Percentiles rank a stretch among this genome's conserved stretches.
These are phyloP conservation scores for Etheostoma perlongum DNA, from an alignment of 2,797 vertebrate species.

Conservation along the genomic window DNA sequence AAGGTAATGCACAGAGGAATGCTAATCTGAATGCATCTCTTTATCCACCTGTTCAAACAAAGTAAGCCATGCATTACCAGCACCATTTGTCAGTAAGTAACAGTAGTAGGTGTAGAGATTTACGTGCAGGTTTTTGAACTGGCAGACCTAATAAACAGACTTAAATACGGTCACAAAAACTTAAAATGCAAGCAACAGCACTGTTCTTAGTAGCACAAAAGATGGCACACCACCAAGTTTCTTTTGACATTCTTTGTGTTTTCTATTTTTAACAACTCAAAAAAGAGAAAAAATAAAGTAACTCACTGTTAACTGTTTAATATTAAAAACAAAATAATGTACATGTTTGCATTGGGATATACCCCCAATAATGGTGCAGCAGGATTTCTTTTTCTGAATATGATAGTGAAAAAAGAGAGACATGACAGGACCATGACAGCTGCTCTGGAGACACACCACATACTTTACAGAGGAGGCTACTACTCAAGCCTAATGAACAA, in stretches of 20 bases:
- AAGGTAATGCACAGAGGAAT: slow-evolving; percentile 79
- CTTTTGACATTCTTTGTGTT: slow-evolving; percentile 55
- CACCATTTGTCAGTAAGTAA: slow-evolving; percentile 65
- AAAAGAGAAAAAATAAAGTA: slow-evolving; percentile 55
- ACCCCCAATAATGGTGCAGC: slow-evolving; percentile 54
- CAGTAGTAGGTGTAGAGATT: slow-evolving; percentile 61
- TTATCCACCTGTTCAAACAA: slow-evolving; percentile 78
- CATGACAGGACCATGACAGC: slow-evolving; percentile 68
- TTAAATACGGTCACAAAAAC: slow-evolving; percentile 62
- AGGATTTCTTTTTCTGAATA: slow-evolving; percentile 54
- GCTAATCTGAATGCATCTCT: slow-evolving; percentile 80
- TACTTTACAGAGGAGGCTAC: slow-evolving; percentile 73
- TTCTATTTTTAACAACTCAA: slow-evolving; percentile 58
- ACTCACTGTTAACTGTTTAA: slow-evolving; percentile 43
- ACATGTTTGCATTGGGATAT: slow-evolving; percentile 52
- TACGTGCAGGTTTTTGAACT: slow-evolving; percentile 65
- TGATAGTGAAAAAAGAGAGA: slow-evolving; percentile 83
- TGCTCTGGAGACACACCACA: slow-evolving; percentile 70
- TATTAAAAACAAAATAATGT: slow-evolving; percentile 44
- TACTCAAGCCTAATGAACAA: slow-evolving; percentile 72
- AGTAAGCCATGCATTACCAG: slow-evolving; percentile 77
- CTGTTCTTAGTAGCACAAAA: slow-evolving; percentile 57
- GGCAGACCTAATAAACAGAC: slow-evolving; percentile 60
- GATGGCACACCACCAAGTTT: slow-evolving; percentile 50
- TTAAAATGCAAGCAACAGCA: slow-evolving; percentile 61